phyloP scores from a whole-genome alignment of 1,140 invertebrate genomes.

The Ganaspis sp. region DNA sequence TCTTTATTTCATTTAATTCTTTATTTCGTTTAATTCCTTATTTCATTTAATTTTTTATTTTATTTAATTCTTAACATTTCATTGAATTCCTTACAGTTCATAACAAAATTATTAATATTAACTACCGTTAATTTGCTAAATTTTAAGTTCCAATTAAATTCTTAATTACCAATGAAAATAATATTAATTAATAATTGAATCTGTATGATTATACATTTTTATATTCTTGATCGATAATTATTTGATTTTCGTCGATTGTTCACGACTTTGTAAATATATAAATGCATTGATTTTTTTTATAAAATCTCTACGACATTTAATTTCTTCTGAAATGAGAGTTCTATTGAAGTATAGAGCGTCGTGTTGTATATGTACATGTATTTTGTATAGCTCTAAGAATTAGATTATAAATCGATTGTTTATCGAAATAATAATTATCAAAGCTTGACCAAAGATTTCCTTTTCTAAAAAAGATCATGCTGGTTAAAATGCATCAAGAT shows the following conservation, averaged over 20 bases:
- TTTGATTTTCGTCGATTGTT: not conserved
- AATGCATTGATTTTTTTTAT: constrained; percentile 6
- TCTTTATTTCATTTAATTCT: too few species aligned
- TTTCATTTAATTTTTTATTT: too few species aligned
- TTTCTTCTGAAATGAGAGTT: not conserved
- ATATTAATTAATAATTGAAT: too few species aligned
- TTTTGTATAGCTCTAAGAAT: constrained; percentile 39
- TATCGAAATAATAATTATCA: not conserved
- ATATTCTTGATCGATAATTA: too few species aligned
- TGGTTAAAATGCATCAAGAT: not conserved
- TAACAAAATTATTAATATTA: too few species aligned
- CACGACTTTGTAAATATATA: constrained; percentile 8
- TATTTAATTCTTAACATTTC: too few species aligned
- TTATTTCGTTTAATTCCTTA: too few species aligned
- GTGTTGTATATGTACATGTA: constrained; percentile 41
- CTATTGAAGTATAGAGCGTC: constrained; percentile 23
- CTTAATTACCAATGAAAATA: not conserved
- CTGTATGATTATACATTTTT: not conserved
- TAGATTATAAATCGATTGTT: constrained; percentile 28
- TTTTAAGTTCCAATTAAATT: too few species aligned
- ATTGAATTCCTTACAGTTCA: too few species aligned
- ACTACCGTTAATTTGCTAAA: too few species aligned
- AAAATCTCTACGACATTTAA: not conserved
- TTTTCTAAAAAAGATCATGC: not conserved
- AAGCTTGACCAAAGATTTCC: constrained; percentile 24